Evolutionary conservation across 2,113 vertebrate genomes (phyloP).

Genomic region (Corythornis cristatus): DNA sequence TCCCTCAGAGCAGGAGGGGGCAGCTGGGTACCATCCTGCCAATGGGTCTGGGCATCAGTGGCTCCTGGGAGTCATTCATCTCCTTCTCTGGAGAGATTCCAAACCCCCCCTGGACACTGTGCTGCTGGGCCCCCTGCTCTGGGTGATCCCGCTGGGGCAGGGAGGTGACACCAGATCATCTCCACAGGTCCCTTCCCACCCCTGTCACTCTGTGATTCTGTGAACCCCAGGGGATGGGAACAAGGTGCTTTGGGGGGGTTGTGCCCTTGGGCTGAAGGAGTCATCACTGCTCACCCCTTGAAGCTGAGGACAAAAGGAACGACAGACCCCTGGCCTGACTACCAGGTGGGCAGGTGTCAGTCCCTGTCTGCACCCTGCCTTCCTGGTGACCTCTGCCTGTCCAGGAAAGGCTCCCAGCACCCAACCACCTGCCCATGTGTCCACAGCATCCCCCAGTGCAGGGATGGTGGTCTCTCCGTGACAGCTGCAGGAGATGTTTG

Average conservation of each 20-base stretch:
- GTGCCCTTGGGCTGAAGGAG: background rate
- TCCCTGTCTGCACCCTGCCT: background rate
- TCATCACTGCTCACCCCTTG: background rate
- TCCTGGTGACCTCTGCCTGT: background rate
- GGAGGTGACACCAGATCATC: background rate
- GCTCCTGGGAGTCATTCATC: background rate
- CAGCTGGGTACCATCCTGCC: background rate
- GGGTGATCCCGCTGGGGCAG: background rate
- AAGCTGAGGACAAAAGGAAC: background rate
- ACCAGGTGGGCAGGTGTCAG: accelerated
- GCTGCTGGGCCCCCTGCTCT: background rate
- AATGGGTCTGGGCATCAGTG: accelerated
- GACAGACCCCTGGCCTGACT: background rate
- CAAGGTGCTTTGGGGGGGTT: background rate
- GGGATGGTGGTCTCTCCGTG: no score
- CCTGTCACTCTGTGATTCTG: background rate
- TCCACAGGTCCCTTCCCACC: background rate
- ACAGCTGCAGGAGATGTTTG: background rate
- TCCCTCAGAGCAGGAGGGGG: background rate
- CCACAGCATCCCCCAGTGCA: background rate
- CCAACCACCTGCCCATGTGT: background rate
- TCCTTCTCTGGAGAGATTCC: background rate
- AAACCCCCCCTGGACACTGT: no score
- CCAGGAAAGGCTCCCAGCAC: background rate
- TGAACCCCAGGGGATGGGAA: background rate